Base-by-base conservation (phyloP, 1,140 invertebrate genomes). In the Parapsyche elsis region DNA sequence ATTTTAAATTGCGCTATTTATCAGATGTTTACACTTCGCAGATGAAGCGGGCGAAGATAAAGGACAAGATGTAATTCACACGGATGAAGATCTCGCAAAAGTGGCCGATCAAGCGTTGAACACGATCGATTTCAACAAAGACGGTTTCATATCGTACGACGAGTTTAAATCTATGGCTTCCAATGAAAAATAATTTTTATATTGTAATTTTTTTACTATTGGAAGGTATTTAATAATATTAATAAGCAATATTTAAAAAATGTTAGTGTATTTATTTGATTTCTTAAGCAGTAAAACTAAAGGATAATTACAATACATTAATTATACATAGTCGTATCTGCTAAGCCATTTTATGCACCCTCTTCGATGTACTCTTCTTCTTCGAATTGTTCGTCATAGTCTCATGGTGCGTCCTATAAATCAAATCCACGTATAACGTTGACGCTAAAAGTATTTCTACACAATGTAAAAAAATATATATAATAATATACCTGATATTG, bases 81-180 rank as follows among this genome's bases (percentile, higher is more conserved):
- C 88, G 49, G 94, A 95, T 84, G 87, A 90, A 5, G 91, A 92
- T 73, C 85, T 95, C 0, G 82, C 86, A n/a, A 88, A 91, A 59
- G 91, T 94, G 77, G 92, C 95, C 46, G 94, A 95, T 84, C 89
- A 91, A 14, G 92, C 95, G 16, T 86, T 96, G 7, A 88, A 90
- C 73, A 89, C 91, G 78, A 92, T 94, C 84, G 95, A 96, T 85
- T 87, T 87, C n/a, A 93, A 96, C 86, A 89, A 91, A 21, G 95
- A 96, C 86, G 95, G 95, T 0, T 95, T 89, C 84, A 92, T 96
- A 74, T 92, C 93, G 85, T 95, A 94, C 86, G 85, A 90, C 1
- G 94, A 95, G 87, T 95, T 92, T 84, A 89, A 91, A 78, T 86
- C 83, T 49, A 87, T 88, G 44, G 86, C 76, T 14, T 4, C 4